Evolutionary conservation across 2,113 vertebrate genomes (phyloP).

Genomic region (Hoplias malabaricus): DNA sequence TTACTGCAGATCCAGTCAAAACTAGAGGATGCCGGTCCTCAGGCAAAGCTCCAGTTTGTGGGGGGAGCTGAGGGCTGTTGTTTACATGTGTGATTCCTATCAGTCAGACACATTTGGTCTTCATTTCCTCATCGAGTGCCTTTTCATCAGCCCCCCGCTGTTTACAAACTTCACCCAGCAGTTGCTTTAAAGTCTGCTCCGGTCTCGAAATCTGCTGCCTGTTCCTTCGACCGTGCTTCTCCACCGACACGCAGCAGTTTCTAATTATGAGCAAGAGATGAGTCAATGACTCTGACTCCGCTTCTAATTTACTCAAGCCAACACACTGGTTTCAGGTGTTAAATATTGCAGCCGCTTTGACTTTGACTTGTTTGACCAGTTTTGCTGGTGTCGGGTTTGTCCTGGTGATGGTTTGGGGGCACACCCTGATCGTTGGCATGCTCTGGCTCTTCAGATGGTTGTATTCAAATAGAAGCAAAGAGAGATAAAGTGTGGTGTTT

Average conservation of each 20-base stretch:
- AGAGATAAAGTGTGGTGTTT: too few species aligned
- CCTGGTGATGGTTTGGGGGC: not conserved
- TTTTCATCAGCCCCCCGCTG: slow-evolving; percentile 64
- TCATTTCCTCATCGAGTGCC: slow-evolving; percentile 51
- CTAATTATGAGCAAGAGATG: not conserved
- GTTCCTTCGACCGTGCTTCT: not conserved
- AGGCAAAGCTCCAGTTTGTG: slow-evolving; percentile 20
- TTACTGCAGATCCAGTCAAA: too few species aligned
- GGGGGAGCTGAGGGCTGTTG: not conserved
- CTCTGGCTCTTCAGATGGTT: not conserved
- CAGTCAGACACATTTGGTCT: slow-evolving; percentile 61
- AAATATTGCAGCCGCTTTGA: not conserved
- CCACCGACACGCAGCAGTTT: not conserved
- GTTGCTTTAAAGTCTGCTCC: slow-evolving; percentile 38
- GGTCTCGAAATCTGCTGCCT: slow-evolving; percentile 18
- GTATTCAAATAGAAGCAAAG: not conserved
- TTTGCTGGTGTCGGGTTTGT: not conserved
- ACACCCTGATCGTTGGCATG: not conserved
- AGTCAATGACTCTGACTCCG: not conserved
- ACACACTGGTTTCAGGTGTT: not conserved
- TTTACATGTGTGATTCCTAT: not conserved
- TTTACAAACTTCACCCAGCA: slow-evolving; percentile 63
- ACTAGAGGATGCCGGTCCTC: not conserved
- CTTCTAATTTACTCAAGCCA: not conserved
- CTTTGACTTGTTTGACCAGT: not conserved